Percentiles rank a stretch among this genome's conserved stretches.
These are phyloP conservation scores for Menidia beryllina DNA, from an alignment of 2,113 vertebrate genomes.

Conservation along the genomic window DNA sequence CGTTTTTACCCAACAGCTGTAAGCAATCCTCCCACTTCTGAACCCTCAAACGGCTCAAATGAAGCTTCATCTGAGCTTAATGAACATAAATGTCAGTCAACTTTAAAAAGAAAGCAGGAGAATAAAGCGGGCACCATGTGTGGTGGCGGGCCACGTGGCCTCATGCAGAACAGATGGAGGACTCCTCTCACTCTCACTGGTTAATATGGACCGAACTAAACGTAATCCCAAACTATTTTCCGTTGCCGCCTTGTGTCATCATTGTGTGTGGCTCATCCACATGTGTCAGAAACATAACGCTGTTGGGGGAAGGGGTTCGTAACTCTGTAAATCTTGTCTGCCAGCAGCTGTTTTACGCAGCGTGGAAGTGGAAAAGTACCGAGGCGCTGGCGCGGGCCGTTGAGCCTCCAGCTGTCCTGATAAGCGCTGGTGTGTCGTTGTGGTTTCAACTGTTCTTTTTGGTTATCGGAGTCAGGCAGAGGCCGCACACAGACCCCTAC, in stretches of 20 bases:
- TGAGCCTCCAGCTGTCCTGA: conserved; percentile 49
- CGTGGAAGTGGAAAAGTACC: conserved; percentile 59
- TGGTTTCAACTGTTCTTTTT: conserved; percentile 40
- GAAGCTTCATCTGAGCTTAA: neutral
- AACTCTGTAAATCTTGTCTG: neutral
- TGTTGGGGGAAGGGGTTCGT: conserved; percentile 17
- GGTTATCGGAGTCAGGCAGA: conserved; percentile 51
- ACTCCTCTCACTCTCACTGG: conserved; percentile 21
- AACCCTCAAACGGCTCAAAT: neutral
- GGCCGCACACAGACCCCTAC: no score
- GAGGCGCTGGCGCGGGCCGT: neutral
- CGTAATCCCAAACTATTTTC: neutral
- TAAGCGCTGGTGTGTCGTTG: conserved; percentile 65
- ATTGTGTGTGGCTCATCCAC: neutral
- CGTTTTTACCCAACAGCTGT: neutral
- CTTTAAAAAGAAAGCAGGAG: neutral
- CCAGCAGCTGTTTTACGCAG: conserved; percentile 27
- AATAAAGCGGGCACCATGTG: conserved; percentile 2
- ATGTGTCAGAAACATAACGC: neutral
- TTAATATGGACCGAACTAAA: neutral
- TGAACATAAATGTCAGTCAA: conserved; percentile 12
- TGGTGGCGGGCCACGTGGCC: conserved; percentile 1
- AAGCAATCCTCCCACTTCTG: neutral
- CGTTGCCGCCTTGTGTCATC: neutral
- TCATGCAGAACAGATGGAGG: conserved; percentile 38